Base-by-base conservation (phyloP, 2,888 invertebrate species). In the Callosobruchus maculatus region DNA sequence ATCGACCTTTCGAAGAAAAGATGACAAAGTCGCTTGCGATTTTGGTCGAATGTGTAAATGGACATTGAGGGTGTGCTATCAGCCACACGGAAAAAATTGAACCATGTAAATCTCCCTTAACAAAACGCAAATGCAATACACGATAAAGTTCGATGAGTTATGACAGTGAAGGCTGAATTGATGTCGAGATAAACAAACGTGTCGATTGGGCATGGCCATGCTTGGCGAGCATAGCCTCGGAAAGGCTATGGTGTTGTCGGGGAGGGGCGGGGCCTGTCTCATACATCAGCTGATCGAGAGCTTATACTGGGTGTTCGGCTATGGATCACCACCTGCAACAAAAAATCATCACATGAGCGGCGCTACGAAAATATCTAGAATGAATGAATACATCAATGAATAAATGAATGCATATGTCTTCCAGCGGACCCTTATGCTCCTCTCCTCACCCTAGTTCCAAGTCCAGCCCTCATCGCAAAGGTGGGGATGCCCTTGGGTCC, bases 301-400 rank as follows among this genome's bases (percentile, higher is more conserved):
- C 94, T 93, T 87, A 94, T 91, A 88, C 94, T 94, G 86, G 95
- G 93, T 86, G 95, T 95, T 87, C 94, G 93, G 88, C 93, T 94
- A 89, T 94, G 94, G 87, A 96, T 93, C 88, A 96, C 95, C 88
- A 49, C 49, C 49, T 49, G 49, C 18, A 49, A 49, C 1, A 1
- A 13, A 49, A 49, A 49, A 49, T 26, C 7, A 26, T 26, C 26
- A 26, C 26, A 26, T 26, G n/a, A n/a, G n/a, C n/a, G n/a, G n/a
- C n/a, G n/a, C n/a, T n/a, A n/a, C n/a, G n/a, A n/a, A n/a, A n/a
- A n/a, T n/a, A n/a, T n/a, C n/a, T n/a, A n/a, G n/a, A n/a, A n/a
- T n/a, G n/a, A n/a, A n/a, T n/a, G n/a, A n/a, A n/a, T n/a, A n/a
- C n/a, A n/a, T n/a, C n/a, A n/a, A n/a, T n/a, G n/a, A n/a, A n/a